Conservation (phyloP, 2,113 vertebrate genomes). For the Tapirus terrestris region DNA sequence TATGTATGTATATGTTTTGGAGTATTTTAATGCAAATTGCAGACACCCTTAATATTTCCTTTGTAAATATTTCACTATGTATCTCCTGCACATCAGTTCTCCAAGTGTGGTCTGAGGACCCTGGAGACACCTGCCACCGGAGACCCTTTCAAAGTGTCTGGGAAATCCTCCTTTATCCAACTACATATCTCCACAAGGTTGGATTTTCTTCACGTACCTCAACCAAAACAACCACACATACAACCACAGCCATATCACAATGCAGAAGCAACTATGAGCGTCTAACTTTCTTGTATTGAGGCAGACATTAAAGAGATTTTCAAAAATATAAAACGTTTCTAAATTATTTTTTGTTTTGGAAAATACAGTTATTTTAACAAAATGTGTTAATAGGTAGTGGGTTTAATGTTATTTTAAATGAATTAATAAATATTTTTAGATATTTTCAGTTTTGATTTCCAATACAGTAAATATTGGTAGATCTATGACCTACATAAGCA, state of each 20-base stretch:
- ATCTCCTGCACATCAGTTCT: not conserved
- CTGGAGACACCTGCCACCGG: not conserved
- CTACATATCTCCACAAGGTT: not conserved
- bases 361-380: not conserved
- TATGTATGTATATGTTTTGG: not conserved
- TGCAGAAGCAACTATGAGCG: not conserved
- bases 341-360: not conserved
- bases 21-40: constrained; percentile 34
- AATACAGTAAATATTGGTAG: not conserved
- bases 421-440: not conserved
- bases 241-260: not conserved
- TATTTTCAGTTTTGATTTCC: constrained; percentile 6
- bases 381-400: not conserved
- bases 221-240: not conserved
- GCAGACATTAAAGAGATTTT: constrained; percentile 2
- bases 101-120: not conserved
- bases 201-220: not conserved
- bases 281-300: not conserved
- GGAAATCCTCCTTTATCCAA: not conserved
- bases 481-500: not conserved
- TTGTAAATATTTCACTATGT: constrained; percentile 32
- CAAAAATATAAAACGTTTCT: not conserved
- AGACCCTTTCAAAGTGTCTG: not conserved
- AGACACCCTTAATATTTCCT: constrained; percentile 4
- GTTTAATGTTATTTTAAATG: not conserved